Base-by-base conservation (phyloP, 1,140 invertebrate species). In the Subanguina moxae region DNA sequence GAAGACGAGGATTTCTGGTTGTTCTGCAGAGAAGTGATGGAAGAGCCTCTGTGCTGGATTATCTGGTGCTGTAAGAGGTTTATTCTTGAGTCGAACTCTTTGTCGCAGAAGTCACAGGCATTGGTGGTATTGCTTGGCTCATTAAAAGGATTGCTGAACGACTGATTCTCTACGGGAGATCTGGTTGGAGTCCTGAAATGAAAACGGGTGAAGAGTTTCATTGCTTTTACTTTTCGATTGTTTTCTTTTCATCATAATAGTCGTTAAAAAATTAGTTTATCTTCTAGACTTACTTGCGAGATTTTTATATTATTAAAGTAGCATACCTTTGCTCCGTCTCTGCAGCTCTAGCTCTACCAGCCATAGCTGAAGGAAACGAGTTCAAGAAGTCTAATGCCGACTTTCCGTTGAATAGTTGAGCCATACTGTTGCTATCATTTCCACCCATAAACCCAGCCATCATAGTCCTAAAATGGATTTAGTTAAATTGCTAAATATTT, bases 51-150 rank as follows among this genome's bases (percentile, higher is more conserved):
- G 56, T 70, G 68, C 27, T 58, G 52, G 15, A 43, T 58, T 28
- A 70, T 19, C 57, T 70, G 68, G 48, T 70, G 68, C 30, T 70
- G 68, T 17, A 70, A 48, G 7, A 70, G 45, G 11, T 52, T 58
- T 1, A 58, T 43, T 52, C 52, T 48, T 19, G 62, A 46, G 21
- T 30, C 19, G 32, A 70, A 70, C 19, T 70, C 52, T 27, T 64
- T 70, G 27, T 52, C 27, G 38, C 68, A 70, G 1, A 38, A 32
- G 19, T 52, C n/a, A 62, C 68, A 70, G 7, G n/a, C 63, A 25
- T 65, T 66, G 3, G 19, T 13, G 1, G 21, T 28, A 15, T 23
- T 42, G 57, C 21, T 32, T 3, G n/a, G n/a, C 32, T 38, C 32
- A 11, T 38, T 38, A 11, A 38, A 38, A 25, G 48, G n/a, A 15